Percentiles rank a stretch among this genome's conserved stretches.
Conservation (phyloP, 1,140 invertebrate genomes). For the Bombyx mori region ASM3026992v2 NC_085114.1:10341501-10342000, state of each 20-base stretch:
- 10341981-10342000: too few relatives aligned
- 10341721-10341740: constrained; percentile 14
- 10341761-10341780: constrained; percentile 2
- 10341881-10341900: too few relatives aligned
- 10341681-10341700: constrained; percentile 30
- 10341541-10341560: background rate
- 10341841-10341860: too few relatives aligned
- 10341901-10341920: too few relatives aligned
- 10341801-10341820: constrained; percentile 6
- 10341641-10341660: constrained; percentile 16
- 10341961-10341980: too few relatives aligned
- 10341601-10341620: constrained; percentile 25
- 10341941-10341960: too few relatives aligned
- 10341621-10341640: constrained; percentile 26
- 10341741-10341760: constrained; percentile 18
- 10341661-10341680: constrained; percentile 17
- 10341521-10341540: too few relatives aligned
- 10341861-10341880: too few relatives aligned
- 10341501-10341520: background rate
- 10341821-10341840: too few relatives aligned
- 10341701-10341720: constrained; percentile 14
- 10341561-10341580: constrained; percentile 1
- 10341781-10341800: background rate
- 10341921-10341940: too few relatives aligned
- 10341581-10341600: constrained; percentile 5